These are phyloP conservation scores for Spea hammondii DNA, from an alignment of 2,797 vertebrate genomes.

Conservation along the genomic window DNA sequence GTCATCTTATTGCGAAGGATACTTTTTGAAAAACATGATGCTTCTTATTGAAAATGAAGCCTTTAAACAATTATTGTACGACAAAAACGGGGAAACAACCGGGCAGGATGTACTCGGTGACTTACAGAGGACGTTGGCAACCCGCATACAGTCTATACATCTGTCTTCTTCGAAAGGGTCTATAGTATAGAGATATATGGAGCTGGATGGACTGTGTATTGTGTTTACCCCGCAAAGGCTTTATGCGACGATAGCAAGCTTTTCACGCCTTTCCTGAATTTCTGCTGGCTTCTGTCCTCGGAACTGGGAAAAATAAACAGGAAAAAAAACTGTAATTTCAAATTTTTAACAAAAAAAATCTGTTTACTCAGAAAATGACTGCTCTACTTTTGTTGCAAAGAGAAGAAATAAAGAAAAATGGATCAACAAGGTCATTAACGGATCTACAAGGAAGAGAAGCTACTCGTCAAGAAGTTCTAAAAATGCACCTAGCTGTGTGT, in stretches of 20 bases:
- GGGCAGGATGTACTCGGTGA: slow-evolving; percentile 85
- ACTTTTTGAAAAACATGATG: slow-evolving; percentile 98
- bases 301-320: not conserved
- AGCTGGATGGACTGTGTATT: slow-evolving; percentile 50
- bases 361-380: slow-evolving; percentile 40
- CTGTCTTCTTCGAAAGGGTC: slow-evolving; percentile 97
- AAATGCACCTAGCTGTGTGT: slow-evolving; percentile 42
- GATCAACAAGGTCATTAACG: slow-evolving; percentile 19
- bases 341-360: slow-evolving; percentile 20
- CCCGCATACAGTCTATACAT: slow-evolving; percentile 95
- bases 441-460: not conserved
- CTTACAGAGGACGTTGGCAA: slow-evolving; percentile 93
- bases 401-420: not conserved
- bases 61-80: slow-evolving; percentile 94
- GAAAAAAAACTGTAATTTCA: slow-evolving; percentile 7
- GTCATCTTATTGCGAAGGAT: slow-evolving; percentile 92
- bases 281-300: slow-evolving; percentile 51
- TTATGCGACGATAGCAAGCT: slow-evolving; percentile 55
- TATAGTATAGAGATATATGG: slow-evolving; percentile 77
- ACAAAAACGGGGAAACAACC: slow-evolving; percentile 79
- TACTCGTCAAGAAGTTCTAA: slow-evolving; percentile 17
- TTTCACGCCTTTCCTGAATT: slow-evolving; percentile 51
- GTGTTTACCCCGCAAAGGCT: slow-evolving; percentile 56
- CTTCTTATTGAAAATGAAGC: slow-evolving; percentile 92
- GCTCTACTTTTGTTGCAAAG: slow-evolving; percentile 47